Percentiles rank a stretch among this genome's conserved stretches.
These are phyloP conservation scores for Clarias fuscus DNA, from an alignment of 2,797 vertebrate species.

Conservation along the genomic window DNA sequence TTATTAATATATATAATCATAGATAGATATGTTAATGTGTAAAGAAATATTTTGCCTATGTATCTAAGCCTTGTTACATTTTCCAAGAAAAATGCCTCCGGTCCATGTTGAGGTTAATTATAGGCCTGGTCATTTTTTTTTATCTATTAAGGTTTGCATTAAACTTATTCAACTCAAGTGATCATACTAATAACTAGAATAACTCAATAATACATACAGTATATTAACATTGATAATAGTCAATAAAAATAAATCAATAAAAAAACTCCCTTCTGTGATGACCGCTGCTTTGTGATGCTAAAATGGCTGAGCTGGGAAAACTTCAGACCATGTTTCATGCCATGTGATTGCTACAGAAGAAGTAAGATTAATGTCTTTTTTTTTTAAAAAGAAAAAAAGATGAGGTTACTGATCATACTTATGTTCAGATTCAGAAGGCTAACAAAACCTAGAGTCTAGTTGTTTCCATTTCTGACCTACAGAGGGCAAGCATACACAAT, in stretches of 20 bases:
- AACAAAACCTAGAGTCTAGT: neutral
- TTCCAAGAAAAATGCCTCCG: too few relatives aligned
- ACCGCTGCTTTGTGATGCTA: neutral
- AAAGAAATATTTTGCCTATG: too few relatives aligned
- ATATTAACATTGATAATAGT: neutral
- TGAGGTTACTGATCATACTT: neutral
- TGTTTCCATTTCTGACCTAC: neutral
- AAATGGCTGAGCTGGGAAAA: neutral
- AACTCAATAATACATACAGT: too few relatives aligned
- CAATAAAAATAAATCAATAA: neutral
- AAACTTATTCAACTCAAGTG: neutral
- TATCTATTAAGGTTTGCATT: neutral
- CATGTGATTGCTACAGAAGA: neutral
- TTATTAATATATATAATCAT: neutral
- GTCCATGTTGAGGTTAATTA: too few relatives aligned
- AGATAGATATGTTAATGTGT: too few relatives aligned
- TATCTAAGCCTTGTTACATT: too few relatives aligned
- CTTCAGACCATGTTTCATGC: neutral
- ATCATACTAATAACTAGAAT: neutral
- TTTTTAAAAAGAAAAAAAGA: too few relatives aligned
- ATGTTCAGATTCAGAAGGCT: neutral
- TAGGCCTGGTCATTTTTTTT: too few relatives aligned
- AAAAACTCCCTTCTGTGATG: neutral
- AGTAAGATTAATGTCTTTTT: neutral
- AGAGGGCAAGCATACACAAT: conserved; percentile 7